Evolutionary conservation across 1,140 invertebrate species (phyloP), one percentile per base, ranked within the genome.

Genomic region (Megalopta genalis): DNA sequence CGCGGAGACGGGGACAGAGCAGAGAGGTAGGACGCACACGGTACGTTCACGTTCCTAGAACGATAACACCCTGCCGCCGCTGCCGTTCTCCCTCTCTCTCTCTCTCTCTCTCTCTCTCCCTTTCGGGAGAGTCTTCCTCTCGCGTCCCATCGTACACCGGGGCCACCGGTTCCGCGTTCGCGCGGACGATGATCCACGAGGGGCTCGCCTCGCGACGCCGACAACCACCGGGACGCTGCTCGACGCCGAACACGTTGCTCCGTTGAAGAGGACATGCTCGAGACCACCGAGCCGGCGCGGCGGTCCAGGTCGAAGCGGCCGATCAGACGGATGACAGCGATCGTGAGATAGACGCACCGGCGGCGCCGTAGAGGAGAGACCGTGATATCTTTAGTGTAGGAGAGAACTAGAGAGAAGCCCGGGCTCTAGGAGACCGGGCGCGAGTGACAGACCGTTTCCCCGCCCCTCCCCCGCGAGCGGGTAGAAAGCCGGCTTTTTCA

Each of bases 161-260:
- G 23, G n/a, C 37, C n/a, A 25, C 32, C 10, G 68, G 12, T 16
- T 49, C 27, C 46, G 39, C 39, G 42, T 77, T 69, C 74, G 60
- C 66, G 57, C 57, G 66, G 60, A 23, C 76, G 62, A 72, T 72
- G 68, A 62, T 78, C 69, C 76, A 27, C 21, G 60, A 72, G 68
- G 60, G 42, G 67, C 32, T 65, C 42, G 62, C 10, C 32, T n/a
- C 12, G 60, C 37, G 32, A n/a, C 63, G 63, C 49, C 54, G 73
- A 67, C 64, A 9, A 67, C 49, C 37, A 72, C 39, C 57, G 37
- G 1, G 39, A 42, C 18, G n/a, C n/a, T 42, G 62, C 32, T 18
- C 9, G n/a, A n/a, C 57, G 57, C 57, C 21, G 52, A 39, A 39
- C 32, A 18, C 23, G 71, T 49, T 59, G n/a, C 57, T 57, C 23